Conservation (phyloP, 2,113 vertebrate species). For the Okapia johnstoni region DNA sequence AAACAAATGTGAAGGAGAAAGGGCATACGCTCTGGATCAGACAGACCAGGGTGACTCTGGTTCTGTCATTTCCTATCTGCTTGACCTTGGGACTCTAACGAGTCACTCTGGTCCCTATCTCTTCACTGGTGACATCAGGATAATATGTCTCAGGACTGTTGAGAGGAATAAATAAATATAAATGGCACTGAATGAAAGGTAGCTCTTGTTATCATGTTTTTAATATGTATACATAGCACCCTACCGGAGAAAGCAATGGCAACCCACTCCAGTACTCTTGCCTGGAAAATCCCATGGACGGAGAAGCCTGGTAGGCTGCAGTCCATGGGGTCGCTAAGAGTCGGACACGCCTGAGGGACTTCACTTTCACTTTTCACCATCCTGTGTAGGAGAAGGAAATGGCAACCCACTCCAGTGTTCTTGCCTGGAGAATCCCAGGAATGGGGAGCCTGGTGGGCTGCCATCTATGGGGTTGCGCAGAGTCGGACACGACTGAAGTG, state of each 20-base stretch:
- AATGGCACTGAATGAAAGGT: not conserved
- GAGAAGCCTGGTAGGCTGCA: not conserved
- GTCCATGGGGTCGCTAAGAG: not conserved
- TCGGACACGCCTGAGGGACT: accelerated
- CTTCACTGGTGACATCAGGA: not conserved
- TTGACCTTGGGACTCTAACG: not conserved
- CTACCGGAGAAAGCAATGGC: not conserved
- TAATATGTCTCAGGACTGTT: not conserved
- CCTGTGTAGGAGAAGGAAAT: not conserved
- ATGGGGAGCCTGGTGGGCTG: not conserved
- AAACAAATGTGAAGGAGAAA: not conserved
- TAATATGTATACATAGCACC: not conserved
- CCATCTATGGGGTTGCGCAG: accelerated
- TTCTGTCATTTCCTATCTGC: not conserved
- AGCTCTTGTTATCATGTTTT: not conserved
- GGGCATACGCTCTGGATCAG: too few relatives aligned
- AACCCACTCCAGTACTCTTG: not conserved
- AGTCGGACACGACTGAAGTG: accelerated
- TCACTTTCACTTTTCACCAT: not conserved
- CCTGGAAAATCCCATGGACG: not conserved
- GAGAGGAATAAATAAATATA: not conserved
- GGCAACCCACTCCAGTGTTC: not conserved
- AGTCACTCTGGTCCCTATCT: not conserved
- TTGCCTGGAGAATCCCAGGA: not conserved
- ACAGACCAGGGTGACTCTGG: not conserved